Evolutionary conservation across 1,140 invertebrate genomes (phyloP).

Genomic region (Drosophila aff.): DNA sequence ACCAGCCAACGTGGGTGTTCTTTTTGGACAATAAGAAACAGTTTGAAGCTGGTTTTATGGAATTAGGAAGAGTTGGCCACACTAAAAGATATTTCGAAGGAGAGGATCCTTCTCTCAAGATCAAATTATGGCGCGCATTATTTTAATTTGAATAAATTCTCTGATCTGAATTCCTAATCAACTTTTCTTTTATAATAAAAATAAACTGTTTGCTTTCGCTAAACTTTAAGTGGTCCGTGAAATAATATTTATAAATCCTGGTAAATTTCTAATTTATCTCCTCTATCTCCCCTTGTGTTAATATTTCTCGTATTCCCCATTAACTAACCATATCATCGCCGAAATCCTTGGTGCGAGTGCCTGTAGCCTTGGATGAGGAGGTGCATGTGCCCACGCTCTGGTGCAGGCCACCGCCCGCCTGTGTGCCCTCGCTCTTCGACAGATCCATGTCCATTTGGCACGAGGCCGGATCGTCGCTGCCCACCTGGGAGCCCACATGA

Average conservation of each 20-base stretch:
- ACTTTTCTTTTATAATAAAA: no score
- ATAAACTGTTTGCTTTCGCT: no score
- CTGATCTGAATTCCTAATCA: no score
- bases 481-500: conserved; percentile 85
- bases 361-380: conserved; percentile 86
- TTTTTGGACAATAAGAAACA: neutral
- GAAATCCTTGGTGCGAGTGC: conserved; percentile 86
- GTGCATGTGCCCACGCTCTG: conserved; percentile 84
- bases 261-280: no score
- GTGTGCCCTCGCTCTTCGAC: conserved; percentile 92
- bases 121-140: no score
- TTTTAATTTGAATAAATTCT: no score
- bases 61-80: no score
- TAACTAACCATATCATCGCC: conserved; percentile 82
- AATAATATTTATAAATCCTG: no score
- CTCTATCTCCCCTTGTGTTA: neutral
- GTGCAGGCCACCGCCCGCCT: conserved; percentile 90
- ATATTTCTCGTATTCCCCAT: neutral
- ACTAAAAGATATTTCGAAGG: no score
- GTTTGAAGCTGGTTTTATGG: neutral
- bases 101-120: no score
- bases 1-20: neutral
- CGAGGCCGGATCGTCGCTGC: conserved; percentile 72
- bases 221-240: no score
- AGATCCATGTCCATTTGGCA: conserved; percentile 85